Conservation (phyloP, 2,888 invertebrate genomes). For the Nymphalis urticae region DNA sequence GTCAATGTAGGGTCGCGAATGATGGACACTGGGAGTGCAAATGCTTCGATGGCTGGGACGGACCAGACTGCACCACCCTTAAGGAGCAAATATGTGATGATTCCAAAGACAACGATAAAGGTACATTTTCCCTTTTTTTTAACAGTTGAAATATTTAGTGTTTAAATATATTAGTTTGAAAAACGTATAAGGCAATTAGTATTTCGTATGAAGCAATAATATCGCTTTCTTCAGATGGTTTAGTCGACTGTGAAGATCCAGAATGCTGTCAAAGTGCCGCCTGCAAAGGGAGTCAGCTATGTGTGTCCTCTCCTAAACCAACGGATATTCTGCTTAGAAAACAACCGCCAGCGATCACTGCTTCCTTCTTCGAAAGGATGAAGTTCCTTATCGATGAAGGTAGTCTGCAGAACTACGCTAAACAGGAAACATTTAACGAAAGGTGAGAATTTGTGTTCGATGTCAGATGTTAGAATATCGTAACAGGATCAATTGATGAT, state of each 20-base stretch:
- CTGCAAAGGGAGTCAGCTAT: conserved; percentile 93
- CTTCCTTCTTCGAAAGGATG: conserved; percentile 99
- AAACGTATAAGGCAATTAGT: no score
- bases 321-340: conserved; percentile 96
- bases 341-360: conserved; percentile 97
- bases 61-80: conserved; percentile 94
- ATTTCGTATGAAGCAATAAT: conserved; percentile 6
- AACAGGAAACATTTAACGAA: conserved; percentile 97
- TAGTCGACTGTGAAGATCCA: conserved; percentile 98
- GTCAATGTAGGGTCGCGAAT: conserved; percentile 92
- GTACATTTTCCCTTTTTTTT: conserved; percentile 71
- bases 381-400: conserved; percentile 99
- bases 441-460: conserved; percentile 86
- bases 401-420: conserved; percentile 98
- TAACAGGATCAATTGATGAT: conserved; percentile 34
- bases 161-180: no score
- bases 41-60: conserved; percentile 98
- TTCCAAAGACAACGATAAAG: conserved; percentile 97
- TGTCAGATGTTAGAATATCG: conserved; percentile 55
- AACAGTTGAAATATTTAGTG: not conserved
- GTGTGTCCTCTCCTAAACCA: conserved; percentile 97
- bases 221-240: conserved; percentile 87
- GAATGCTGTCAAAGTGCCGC: conserved; percentile 95
- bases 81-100: conserved; percentile 97
- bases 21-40: conserved; percentile 96